Conservation (phyloP, 2,888 invertebrate genomes). For the Acrobeloides nanus region DNA sequence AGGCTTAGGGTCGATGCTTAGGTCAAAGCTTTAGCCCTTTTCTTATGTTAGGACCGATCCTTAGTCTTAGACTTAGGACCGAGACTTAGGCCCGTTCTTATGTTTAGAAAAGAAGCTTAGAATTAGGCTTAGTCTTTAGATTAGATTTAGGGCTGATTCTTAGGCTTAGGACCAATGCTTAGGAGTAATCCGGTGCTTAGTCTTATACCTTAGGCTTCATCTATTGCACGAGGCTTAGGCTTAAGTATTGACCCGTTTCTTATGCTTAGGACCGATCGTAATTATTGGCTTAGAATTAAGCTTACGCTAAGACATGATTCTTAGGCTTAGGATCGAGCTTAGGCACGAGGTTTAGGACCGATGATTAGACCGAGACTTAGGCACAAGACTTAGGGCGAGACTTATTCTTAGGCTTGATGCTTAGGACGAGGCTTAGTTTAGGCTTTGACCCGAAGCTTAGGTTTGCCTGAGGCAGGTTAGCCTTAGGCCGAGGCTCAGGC, state of each 20-base stretch:
- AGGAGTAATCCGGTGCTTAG: slow-evolving; percentile 26
- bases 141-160: slow-evolving; percentile 17
- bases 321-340: slow-evolving; percentile 28
- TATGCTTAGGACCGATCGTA: slow-evolving; percentile 14
- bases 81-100: slow-evolving; percentile 13
- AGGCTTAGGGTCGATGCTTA: not conserved
- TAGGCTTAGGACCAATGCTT: no score
- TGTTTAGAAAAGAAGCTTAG: slow-evolving; percentile 16
- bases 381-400: slow-evolving; percentile 27
- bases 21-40: slow-evolving; percentile 4
- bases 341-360: slow-evolving; percentile 25
- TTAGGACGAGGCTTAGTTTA: slow-evolving; percentile 25
- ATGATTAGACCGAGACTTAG: slow-evolving; percentile 21
- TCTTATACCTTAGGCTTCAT: slow-evolving; percentile 22
- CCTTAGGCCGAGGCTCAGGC: slow-evolving; percentile 21
- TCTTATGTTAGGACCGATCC: not conserved
- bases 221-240: slow-evolving; percentile 28
- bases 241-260: slow-evolving; percentile 18
- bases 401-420: slow-evolving; percentile 25
- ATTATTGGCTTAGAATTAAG: slow-evolving; percentile 21
- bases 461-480: slow-evolving; percentile 15
- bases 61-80: slow-evolving; percentile 2
- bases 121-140: slow-evolving; percentile 17
- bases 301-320: slow-evolving; percentile 23
- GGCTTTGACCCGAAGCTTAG: slow-evolving; percentile 23